These are phyloP conservation scores for Teleiodes luculella DNA, from an alignment of 2,888 invertebrate species.

Conservation along the genomic window DNA sequence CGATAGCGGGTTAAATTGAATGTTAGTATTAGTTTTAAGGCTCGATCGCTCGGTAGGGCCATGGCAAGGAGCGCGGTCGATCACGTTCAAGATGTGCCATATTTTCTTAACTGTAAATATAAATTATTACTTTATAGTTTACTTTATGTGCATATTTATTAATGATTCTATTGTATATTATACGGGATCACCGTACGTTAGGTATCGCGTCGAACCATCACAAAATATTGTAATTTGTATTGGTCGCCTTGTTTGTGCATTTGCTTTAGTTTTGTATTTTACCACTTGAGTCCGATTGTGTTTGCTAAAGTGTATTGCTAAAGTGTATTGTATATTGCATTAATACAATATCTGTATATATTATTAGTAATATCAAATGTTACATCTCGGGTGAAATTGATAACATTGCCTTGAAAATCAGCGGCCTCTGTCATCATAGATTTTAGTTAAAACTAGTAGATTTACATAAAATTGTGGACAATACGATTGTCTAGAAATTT, in stretches of 20 bases:
- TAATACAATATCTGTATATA: not conserved
- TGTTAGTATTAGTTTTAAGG: conserved; percentile 47
- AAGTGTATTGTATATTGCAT: not conserved
- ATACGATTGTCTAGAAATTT: conserved; percentile 35
- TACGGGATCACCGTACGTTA: conserved; percentile 44
- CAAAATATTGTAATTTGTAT: conserved; percentile 51
- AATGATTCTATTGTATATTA: conserved; percentile 56
- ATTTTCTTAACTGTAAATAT: conserved; percentile 77
- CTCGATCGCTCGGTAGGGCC: conserved; percentile 46
- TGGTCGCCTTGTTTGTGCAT: conserved; percentile 71
- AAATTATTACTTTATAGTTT: conserved; percentile 66
- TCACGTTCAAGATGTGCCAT: conserved; percentile 72
- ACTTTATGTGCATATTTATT: conserved; percentile 73
- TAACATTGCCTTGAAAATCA: conserved; percentile 23
- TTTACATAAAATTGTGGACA: conserved; percentile 18
- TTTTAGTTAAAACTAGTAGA: conserved; percentile 14
- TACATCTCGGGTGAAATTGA: not conserved
- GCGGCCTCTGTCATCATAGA: conserved; percentile 27
- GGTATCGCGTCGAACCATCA: conserved; percentile 58
- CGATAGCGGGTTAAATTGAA: conserved; percentile 28
- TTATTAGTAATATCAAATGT: not conserved
- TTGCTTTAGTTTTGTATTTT: conserved; percentile 62
- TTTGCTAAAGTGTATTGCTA: not conserved
- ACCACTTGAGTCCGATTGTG: conserved; percentile 20
- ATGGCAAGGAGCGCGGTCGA: conserved; percentile 61